Evolutionary conservation across 2,797 vertebrate species (phyloP), one percentile per base, ranked within the genome.

Genomic region (Tadarida brasiliensis): DNA sequence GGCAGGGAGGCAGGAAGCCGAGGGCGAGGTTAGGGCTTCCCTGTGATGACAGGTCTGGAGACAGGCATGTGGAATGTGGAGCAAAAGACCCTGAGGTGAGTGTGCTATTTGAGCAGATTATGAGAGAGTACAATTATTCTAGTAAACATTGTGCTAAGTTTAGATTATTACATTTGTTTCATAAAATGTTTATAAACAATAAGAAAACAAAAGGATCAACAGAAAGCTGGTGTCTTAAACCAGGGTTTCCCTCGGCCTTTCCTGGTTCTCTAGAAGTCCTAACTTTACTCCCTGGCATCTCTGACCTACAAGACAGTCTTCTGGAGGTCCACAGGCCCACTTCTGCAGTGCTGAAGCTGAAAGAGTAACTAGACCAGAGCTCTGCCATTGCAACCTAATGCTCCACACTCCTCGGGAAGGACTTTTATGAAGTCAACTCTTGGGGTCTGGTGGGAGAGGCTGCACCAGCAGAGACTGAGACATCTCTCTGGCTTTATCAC

Each of bases 81-180:
- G 9, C 67, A 24, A 2, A 19, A 0, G 0, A 26, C 8, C 26
- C n/a, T n/a, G 17, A 71, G 54, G 14, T 15, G 20, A 17, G 20
- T 6, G 10, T 1, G 17, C 14, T 56, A 19, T 3, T 15, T 10
- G 14, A 39, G 65, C 11, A 80, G 20, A 19, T 28, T 14, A 28
- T 35, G 5, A 39, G n/a, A 71, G n/a, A 16, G 16, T 7, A 59
- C 9, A 7, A 5, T 9, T 24, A 56, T 17, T 70, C 57, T 57
- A 11, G 2, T 28, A 59, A 24, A 28, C 14, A 15, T 11, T 61
- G 1, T 51, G 51, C 49, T 87, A 54, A 61, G 5, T 87, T 84
- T 63, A 78, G 80, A 33, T 49, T 5, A 61, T 68, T 84, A 70
- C 9, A 54, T 30, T 94, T 82, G 61, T 61, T 57, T 70, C 7